phyloP scores from a whole-genome alignment of 2,113 vertebrate genomes.

The Muscicapa adusta region DNA sequence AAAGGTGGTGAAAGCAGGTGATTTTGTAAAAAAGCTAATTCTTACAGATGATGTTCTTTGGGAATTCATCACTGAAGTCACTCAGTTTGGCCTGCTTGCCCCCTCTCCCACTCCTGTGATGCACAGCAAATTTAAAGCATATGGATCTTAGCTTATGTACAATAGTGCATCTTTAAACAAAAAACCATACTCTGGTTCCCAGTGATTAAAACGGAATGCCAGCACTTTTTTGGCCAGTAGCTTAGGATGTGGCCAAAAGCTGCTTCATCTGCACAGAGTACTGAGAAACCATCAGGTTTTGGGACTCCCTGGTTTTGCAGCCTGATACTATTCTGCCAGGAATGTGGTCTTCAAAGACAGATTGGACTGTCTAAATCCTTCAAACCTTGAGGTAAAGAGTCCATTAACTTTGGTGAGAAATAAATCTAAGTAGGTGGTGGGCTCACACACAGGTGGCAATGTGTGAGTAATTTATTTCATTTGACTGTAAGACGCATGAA shows the following conservation, averaged over 20 bases:
- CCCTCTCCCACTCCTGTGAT: accelerated
- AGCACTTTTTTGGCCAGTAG: not conserved
- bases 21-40: not conserved
- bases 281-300: not conserved
- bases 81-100: not conserved
- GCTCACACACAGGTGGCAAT: conserved; percentile 30
- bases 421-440: conserved; percentile 28
- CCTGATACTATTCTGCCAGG: not conserved
- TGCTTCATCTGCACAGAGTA: not conserved
- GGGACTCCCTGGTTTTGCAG: not conserved
- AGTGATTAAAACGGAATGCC: not conserved
- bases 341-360: not conserved
- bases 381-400: not conserved
- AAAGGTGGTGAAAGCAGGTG: not conserved
- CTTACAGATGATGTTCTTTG: not conserved
- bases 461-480: conserved; percentile 37
- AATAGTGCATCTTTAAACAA: not conserved
- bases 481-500: conserved; percentile 30
- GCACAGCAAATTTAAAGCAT: not conserved
- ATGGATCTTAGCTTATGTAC: not conserved
- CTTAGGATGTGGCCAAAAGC: not conserved
- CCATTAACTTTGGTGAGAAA: not conserved
- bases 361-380: not conserved
- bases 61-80: not conserved
- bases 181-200: not conserved